Conservation (phyloP, 2,797 vertebrate species). For the Podarcis siculus region DNA sequence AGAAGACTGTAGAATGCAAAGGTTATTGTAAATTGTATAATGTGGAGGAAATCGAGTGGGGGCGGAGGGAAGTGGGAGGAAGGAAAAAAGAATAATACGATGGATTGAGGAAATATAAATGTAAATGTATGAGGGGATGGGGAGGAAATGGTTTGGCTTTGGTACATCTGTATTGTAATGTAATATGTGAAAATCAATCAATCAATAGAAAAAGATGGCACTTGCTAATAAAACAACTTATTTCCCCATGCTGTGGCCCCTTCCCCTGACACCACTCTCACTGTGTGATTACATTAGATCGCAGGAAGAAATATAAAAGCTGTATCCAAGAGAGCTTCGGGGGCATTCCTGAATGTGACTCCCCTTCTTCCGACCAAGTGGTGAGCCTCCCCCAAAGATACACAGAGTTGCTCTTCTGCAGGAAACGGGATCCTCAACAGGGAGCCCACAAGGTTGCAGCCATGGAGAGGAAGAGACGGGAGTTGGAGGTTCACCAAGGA, state of each 20-base stretch:
- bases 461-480: background rate
- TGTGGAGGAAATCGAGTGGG: too few species aligned
- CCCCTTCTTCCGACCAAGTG: background rate
- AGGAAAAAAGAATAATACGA: too few species aligned
- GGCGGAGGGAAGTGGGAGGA: too few species aligned
- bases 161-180: too few species aligned
- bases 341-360: background rate
- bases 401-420: background rate
- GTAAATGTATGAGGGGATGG: too few species aligned
- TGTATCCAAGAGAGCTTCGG: background rate
- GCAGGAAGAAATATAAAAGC: constrained; percentile 9
- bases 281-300: background rate
- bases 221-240: too few species aligned
- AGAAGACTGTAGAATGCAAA: too few species aligned
- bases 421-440: background rate
- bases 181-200: too few species aligned
- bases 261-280: background rate
- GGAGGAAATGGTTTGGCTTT: too few species aligned
- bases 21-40: too few species aligned
- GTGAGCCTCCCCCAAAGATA: background rate
- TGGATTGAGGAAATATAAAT: too few species aligned
- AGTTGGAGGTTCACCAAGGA: background rate
- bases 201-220: too few species aligned
- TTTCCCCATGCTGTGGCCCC: background rate
- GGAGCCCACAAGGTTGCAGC: background rate